Conservation (phyloP, 92 coral and sea anemone genomes). For the Porites evermanni region DNA sequence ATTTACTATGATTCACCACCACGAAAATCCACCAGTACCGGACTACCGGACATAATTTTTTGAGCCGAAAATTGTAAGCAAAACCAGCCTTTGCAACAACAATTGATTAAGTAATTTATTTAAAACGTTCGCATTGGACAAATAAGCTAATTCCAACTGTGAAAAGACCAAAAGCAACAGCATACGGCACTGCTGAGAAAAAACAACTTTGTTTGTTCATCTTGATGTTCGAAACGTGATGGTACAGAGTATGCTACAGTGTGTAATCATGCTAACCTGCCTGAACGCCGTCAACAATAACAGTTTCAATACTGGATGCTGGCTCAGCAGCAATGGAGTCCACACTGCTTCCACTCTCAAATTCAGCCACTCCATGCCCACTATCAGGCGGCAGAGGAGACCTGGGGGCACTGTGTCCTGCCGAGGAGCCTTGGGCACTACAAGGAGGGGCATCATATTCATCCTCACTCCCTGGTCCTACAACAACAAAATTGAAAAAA, state of each 20-base stretch:
- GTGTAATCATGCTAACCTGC: constrained; percentile 48
- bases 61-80: too few species aligned
- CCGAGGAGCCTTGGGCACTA: constrained; percentile 86
- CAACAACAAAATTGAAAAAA: not conserved
- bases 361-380: constrained; percentile 82
- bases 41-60: too few species aligned
- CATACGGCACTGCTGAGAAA: too few species aligned
- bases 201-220: too few species aligned
- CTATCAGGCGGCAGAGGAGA: constrained; percentile 84
- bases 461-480: constrained; percentile 96
- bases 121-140: too few species aligned
- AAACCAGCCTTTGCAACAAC: too few species aligned
- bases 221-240: too few species aligned
- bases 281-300: constrained; percentile 63
- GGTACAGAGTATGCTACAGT: not conserved
- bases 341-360: constrained; percentile 97
- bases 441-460: constrained; percentile 91
- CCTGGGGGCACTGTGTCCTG: constrained; percentile 96
- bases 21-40: too few species aligned
- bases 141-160: too few species aligned
- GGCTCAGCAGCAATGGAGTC: constrained; percentile 95
- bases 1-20: too few species aligned
- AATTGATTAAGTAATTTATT: too few species aligned
- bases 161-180: too few species aligned
- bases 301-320: constrained; percentile 74